Conservation (phyloP, 1,140 invertebrate genomes). For the Bombus superbus region DNA sequence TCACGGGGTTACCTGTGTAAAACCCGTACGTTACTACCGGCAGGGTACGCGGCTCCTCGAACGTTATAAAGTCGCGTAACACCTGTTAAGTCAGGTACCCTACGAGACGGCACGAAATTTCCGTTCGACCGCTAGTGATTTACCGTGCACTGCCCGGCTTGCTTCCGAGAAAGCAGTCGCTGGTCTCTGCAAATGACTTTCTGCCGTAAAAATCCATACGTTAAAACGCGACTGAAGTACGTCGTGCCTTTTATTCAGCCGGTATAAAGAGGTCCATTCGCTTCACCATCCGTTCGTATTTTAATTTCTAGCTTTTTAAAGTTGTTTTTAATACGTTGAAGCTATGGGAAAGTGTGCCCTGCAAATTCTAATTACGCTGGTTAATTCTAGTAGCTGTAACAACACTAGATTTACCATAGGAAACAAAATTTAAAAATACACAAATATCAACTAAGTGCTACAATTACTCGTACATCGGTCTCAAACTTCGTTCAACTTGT, state of each 20-base stretch:
- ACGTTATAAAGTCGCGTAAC: constrained; percentile 67
- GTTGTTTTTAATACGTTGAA: not conserved
- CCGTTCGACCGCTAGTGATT: constrained; percentile 66
- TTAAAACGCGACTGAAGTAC: constrained; percentile 6
- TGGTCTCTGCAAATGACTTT: constrained; percentile 18
- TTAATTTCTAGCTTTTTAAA: not conserved
- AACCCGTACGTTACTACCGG: constrained; percentile 63
- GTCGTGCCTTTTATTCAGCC: not conserved
- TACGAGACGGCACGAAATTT: constrained; percentile 55
- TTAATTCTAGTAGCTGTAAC: too few relatives aligned
- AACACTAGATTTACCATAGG: too few relatives aligned
- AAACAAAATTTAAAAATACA: too few relatives aligned
- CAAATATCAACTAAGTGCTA: too few relatives aligned
- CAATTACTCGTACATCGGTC: too few relatives aligned
- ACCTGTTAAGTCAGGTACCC: constrained; percentile 62
- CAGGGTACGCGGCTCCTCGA: constrained; percentile 36
- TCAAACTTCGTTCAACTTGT: too few relatives aligned
- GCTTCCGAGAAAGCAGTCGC: constrained; percentile 40
- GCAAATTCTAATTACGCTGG: too few relatives aligned
- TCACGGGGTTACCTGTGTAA: constrained; percentile 60
- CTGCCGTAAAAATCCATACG: not conserved
- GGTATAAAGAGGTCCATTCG: constrained; percentile 7
- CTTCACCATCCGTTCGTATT: not conserved
- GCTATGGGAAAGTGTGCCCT: too few relatives aligned
- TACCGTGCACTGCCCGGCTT: constrained; percentile 42